Base-by-base conservation (phyloP, 2,113 vertebrate species). In the Sorex fumeus region DNA sequence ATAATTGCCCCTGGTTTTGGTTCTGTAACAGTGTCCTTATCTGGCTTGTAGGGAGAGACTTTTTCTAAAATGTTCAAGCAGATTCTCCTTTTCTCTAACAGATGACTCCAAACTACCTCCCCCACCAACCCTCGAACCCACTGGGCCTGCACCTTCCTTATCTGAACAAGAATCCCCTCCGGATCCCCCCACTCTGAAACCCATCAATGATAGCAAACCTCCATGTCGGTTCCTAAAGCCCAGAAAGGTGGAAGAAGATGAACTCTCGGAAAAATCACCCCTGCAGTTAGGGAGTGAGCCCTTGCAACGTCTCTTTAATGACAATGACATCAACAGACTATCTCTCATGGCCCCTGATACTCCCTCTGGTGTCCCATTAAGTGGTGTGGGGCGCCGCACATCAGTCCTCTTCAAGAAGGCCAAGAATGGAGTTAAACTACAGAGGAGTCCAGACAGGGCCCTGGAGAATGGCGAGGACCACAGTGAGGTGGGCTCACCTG, bases 331-430 rank as follows among this genome's bases (percentile, higher is more conserved):
- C 83, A 98, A 98, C 0, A 98, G 98, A 27, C 93, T 98, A 62
- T 96, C 98, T 60, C 96, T 98, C 50, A 92, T 96, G 0, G 87
- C 96, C 62, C 84, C 97, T 0, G 95, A 97, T 66, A 93, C 93
- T 1, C 95, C 94, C 27, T 69, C 53, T 77, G 96, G 81, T 91
- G 95, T 89, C 36, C 91, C 96, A 3, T 96, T 98, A 11, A 97
- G 97, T 5, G 98, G 98, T 0, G 99, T 99, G 71, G 99, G 99
- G 47, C 98, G 99, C 75, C 97, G 99, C 72, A 99, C 99, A 0
- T 99, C 99, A 7, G 97, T 99, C 62, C 98, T 99, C 34, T 99
- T 99, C 95, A 99, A 98, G 97, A 99, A 99, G 96, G 99, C 99
- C 36, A 99, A 99, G 97, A 99, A 99, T 0, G 99, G 99, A 74